These are phyloP conservation scores for Ferrisia virgata DNA, from an alignment of 2,888 invertebrate genomes.

Conservation along the genomic window DNA sequence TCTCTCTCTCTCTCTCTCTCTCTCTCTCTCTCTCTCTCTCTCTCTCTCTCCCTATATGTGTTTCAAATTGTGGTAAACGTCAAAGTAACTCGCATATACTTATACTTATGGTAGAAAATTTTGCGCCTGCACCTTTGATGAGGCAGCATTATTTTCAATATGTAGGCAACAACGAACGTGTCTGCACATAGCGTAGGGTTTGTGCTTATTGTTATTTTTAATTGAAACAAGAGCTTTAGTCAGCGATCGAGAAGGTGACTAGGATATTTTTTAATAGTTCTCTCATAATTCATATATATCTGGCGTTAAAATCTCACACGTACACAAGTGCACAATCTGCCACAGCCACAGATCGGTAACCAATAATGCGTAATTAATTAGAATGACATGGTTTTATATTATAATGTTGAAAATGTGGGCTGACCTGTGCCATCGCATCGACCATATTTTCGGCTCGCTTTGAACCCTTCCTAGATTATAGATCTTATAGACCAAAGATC, in stretches of 20 bases:
- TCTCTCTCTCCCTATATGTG: too few species aligned
- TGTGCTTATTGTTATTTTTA: conserved; percentile 32
- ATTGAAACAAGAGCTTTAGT: conserved; percentile 11
- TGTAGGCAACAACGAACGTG: neutral
- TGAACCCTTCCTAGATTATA: neutral
- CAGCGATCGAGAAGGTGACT: conserved; percentile 10
- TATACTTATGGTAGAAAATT: neutral
- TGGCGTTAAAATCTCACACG: neutral
- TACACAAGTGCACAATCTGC: too few species aligned
- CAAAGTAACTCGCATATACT: too few species aligned
- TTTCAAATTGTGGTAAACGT: neutral
- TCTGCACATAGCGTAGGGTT: neutral
- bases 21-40: too few species aligned
- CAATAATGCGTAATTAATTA: conserved; percentile 33
- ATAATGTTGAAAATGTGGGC: neutral
- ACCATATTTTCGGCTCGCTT: neutral
- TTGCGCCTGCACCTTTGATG: neutral
- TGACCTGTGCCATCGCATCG: neutral
- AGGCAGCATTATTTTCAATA: neutral
- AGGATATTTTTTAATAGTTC: conserved; percentile 15
- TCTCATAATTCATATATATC: neutral
- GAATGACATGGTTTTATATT: conserved; percentile 23
- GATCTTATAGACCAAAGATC: too few species aligned
- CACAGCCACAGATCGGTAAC: conserved; percentile 22
- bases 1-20: too few species aligned